Conservation (phyloP, 2,888 invertebrate species). For the Ellobium chinense region DNA sequence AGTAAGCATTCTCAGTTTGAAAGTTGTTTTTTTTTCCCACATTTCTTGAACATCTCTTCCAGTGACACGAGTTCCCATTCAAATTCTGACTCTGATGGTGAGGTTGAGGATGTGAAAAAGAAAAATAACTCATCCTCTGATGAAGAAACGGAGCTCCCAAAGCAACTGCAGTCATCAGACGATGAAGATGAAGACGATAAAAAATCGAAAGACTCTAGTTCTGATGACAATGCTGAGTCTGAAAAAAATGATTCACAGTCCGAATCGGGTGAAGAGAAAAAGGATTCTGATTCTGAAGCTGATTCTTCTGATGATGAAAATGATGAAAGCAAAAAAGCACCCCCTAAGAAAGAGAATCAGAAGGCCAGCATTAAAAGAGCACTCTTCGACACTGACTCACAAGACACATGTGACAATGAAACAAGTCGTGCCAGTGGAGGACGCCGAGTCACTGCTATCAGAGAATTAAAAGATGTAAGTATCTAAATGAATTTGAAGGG, state of each 20-base stretch:
- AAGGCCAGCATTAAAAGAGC: constrained; percentile 33
- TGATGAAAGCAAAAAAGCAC: constrained; percentile 30
- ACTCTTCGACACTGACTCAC: constrained; percentile 61
- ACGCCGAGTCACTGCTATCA: constrained; percentile 50
- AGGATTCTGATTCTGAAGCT: constrained; percentile 36
- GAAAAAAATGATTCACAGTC: constrained; percentile 50
- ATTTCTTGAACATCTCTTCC: constrained; percentile 5
- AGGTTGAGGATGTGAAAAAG: constrained; percentile 49
- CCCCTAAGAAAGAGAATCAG: constrained; percentile 11
- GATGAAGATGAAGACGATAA: constrained; percentile 43
- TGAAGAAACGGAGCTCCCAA: constrained; percentile 43
- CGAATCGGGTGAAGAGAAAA: constrained; percentile 34
- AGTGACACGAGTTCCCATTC: constrained; percentile 59
- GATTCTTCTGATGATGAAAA: constrained; percentile 36
- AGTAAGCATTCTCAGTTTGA: too few species aligned
- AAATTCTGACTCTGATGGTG: constrained; percentile 57
- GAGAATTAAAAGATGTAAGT: constrained; percentile 63
- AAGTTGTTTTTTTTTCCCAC: background rate
- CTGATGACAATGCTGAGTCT: constrained; percentile 48
- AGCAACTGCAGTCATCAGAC: constrained; percentile 41
- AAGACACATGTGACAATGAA: constrained; percentile 51
- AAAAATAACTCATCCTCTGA: constrained; percentile 45
- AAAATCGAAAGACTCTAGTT: constrained; percentile 35
- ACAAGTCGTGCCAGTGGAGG: constrained; percentile 44
- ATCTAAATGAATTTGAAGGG: too few species aligned